Percentiles rank a stretch among this genome's conserved stretches.
Evolutionary conservation across 2,113 vertebrate species (phyloP).

Genomic region (Odobenus rosmarus): DNA sequence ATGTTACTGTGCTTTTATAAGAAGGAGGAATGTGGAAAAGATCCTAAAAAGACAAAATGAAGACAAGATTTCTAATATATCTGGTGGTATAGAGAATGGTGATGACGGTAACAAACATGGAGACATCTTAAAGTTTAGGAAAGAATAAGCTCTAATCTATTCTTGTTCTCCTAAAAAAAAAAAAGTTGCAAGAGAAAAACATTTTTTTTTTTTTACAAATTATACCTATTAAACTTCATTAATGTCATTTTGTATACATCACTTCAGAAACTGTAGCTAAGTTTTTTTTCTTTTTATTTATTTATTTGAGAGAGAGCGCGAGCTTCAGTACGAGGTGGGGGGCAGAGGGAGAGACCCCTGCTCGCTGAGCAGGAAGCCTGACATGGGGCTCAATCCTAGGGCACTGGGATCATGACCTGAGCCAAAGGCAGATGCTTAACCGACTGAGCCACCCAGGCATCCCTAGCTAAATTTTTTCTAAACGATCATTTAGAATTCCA

Average conservation of each 20-base stretch:
- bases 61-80: neutral
- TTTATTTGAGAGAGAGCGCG: neutral
- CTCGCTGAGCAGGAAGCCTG: neutral
- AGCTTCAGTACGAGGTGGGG: neutral
- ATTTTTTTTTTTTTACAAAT: conserved; percentile 44
- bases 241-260: neutral
- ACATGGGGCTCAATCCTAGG: neutral
- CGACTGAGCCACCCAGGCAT: neutral
- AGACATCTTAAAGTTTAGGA: conserved; percentile 25
- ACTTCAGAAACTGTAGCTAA: neutral
- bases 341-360: too few species aligned
- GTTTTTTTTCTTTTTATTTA: neutral
- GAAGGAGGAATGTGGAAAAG: conserved; percentile 99
- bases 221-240: neutral
- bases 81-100: neutral
- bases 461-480: conserved; percentile 2
- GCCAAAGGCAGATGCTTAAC: neutral
- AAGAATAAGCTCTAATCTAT: neutral
- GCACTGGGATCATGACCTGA: neutral
- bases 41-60: conserved; percentile 88
- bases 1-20: conserved; percentile 97
- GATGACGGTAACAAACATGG: neutral
- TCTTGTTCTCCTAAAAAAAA: neutral
- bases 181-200: neutral
- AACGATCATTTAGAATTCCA: neutral